Conservation (phyloP, 1,140 invertebrate genomes). For the Drosophila saltans region DNA sequence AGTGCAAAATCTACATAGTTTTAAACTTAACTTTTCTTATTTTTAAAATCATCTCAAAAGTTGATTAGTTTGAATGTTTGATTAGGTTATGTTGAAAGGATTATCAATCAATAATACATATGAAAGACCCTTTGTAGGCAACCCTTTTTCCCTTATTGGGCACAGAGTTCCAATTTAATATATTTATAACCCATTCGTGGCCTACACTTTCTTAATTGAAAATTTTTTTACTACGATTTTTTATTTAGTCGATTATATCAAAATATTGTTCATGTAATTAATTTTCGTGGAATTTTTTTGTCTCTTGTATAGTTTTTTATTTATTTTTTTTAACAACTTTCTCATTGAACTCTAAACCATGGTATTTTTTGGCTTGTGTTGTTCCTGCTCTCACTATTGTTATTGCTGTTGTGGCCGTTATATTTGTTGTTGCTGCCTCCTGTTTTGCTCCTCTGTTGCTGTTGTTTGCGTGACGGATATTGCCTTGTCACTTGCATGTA, state of each 20-base stretch:
- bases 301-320: not conserved
- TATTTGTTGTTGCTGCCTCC: constrained; percentile 23
- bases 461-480: constrained; percentile 79
- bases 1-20: too few species aligned
- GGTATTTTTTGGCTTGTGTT: constrained; percentile 35
- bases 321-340: constrained; percentile 7
- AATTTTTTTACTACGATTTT: not conserved
- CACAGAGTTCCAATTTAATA: too few species aligned
- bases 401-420: constrained; percentile 33
- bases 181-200: too few species aligned
- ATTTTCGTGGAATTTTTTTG: not conserved
- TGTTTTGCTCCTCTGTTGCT: constrained; percentile 31
- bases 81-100: too few species aligned
- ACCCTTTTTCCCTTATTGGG: too few species aligned
- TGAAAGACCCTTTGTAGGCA: too few species aligned
- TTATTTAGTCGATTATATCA: not conserved
- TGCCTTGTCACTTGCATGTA: constrained; percentile 81
- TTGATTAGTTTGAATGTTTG: too few species aligned
- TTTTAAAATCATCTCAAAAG: too few species aligned
- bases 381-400: constrained; percentile 30
- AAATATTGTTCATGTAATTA: not conserved
- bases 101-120: too few species aligned
- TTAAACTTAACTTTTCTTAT: too few species aligned
- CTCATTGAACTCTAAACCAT: constrained; percentile 44
- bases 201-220: too few species aligned